These are phyloP conservation scores for Acanthurus tractus DNA, from an alignment of 2,797 vertebrate genomes.

Conservation along the genomic window DNA sequence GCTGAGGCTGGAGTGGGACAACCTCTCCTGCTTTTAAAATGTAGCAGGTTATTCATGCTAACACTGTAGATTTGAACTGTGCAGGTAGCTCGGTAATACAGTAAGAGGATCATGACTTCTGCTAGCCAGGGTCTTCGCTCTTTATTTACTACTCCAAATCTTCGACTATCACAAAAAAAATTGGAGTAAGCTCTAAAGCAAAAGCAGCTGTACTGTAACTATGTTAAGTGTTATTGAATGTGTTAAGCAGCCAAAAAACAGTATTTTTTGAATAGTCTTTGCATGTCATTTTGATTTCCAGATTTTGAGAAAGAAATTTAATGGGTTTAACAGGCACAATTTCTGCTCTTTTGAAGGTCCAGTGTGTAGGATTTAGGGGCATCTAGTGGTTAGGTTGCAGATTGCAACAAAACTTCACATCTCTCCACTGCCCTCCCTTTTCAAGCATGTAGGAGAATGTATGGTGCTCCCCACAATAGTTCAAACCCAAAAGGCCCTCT, in stretches of 20 bases:
- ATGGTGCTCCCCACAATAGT: no score
- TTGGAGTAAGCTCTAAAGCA: background rate
- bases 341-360: background rate
- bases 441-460: no score
- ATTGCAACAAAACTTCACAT: no score
- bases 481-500: no score
- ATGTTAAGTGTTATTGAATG: background rate
- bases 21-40: background rate
- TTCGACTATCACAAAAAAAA: background rate
- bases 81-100: background rate
- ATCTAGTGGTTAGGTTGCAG: no score
- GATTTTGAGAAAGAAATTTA: constrained; percentile 14
- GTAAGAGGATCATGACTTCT: background rate
- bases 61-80: background rate
- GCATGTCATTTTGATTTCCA: constrained; percentile 2
- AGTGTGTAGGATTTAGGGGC: no score
- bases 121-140: no score
- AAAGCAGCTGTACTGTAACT: background rate
- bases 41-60: background rate
- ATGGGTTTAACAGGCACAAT: constrained; percentile 19
- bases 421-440: no score
- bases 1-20: no score
- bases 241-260: background rate
- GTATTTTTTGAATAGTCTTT: background rate
- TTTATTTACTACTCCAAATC: background rate